Evolutionary conservation across 2,888 invertebrate species (phyloP), one percentile per base, ranked within the genome.

Genomic region (Papilio elwesi): DNA sequence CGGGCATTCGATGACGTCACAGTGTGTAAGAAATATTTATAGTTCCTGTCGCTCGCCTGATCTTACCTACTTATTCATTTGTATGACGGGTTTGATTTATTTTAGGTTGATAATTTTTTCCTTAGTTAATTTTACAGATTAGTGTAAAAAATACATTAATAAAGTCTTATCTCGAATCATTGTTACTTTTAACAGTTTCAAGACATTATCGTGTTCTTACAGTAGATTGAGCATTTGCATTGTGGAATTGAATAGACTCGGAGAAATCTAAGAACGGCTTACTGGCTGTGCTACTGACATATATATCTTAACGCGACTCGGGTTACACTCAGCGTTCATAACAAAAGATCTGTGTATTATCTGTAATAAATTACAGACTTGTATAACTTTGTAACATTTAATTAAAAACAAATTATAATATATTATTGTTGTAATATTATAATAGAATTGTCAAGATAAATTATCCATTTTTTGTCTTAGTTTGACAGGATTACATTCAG

Each of bases 191-290:
- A 15, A 67, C 16, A 67, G 53, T 66, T 52, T 43, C 43, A 38
- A 43, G 47, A 67, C 67, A 47, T 67, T 67, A 67, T 67, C 67
- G 53, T 67, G 16, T 47, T 53, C 67, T 67, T 55, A 47, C 67
- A 67, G 55, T 55, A 67, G 67, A 67, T 67, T 67, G 53, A 67
- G 55, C 67, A 67, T 67, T 67, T 55, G 53, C 67, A 55, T 53
- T 16, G 53, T 55, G n/a, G 67, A 67, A 67, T 55, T 47, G 67
- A 67, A 67, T 55, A 16, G 55, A 43, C 16, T 38, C 55, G 11
- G 67, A 49, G 64, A 49, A 64, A 36, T 64, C 64, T 49, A 16
- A 64, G 49, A 64, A 8, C 49, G 26, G n/a, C 48, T 63, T 15
- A 47, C 62, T 63, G 47, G 8, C 36, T 16, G 62, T 47, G 53